Evolutionary conservation across 2,113 vertebrate species (phyloP), one percentile per base, ranked within the genome.

Genomic region (Mobula hypostoma): DNA sequence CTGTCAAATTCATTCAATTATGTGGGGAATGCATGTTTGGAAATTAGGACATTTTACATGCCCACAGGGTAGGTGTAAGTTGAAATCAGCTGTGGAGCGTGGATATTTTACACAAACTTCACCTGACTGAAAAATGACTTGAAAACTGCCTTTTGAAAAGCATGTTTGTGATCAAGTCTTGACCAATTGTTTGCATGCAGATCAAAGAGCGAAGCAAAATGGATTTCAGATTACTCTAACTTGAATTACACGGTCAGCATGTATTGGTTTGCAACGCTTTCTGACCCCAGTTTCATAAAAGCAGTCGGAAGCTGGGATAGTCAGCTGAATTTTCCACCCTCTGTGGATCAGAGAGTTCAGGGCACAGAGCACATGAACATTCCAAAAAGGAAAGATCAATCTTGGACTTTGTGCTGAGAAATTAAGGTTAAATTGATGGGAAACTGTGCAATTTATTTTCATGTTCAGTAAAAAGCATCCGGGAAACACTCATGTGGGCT

Each of bases 381-480:
- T 90, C 85, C 85, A 90, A 32, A 90, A 29, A 7, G 61, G 61
- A 90, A 14, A 90, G 61, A 66, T 90, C 85, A 90, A 90, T 66
- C 12, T 90, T 90, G 61, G 85, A 90, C 17, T 66, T 66, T 36
- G 29, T 90, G 32, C 85, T 66, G 85, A 48, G 66, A 74, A 66
- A 90, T 6, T 3, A n/a, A 66, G 85, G 85, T 90, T 66, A 19
- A 66, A 29, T 90, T 76, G 70, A 32, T 94, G 56, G 24, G 77
- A 77, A 32, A 58, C 58, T 76, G 21, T 76, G 24, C 11, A 29
- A 21, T 19, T 56, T 94, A 48, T 74, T 85, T 85, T 48, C 12
- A 19, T 1, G 11, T 77, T 94, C 77, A 15, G 70, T 8, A 48
- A 32, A 32, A 66, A 90, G 61, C 63, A 90, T 66, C 61, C 32